Base-by-base conservation (phyloP, 2,888 invertebrate species). In the Molorchus minor region DNA sequence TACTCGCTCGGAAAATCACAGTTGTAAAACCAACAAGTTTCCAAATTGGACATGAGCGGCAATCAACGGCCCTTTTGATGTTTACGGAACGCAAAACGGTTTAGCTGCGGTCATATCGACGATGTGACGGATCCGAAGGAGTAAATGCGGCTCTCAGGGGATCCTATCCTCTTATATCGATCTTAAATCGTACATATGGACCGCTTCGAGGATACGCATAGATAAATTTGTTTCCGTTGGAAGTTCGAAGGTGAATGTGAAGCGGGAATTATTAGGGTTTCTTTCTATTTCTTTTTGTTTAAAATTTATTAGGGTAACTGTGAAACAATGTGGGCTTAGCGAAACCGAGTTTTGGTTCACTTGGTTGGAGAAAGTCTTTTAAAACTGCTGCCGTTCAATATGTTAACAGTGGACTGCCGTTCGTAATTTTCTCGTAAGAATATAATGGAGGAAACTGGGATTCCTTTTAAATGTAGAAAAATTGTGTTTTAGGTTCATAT, bases 61-160 rank as follows among this genome's bases (percentile, higher is more conserved):
- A 71, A 70, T 71, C 69, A 69, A 68, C 65, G 67, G 67, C 59
- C 68, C 70, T 68, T 74, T 73, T 71, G 68, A 69, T 69, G 67
- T 71, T 67, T 62, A 65, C 65, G 70, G 68, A 74, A 75, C 67
- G 71, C 72, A 75, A 74, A 74, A 73, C 72, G 74, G 71, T 74
- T 74, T 74, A 72, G 69, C 68, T 65, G 58, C 66, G 74, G 74
- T 71, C 75, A 75, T 71, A 75, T 73, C 70, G 75, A 75, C 74
- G 73, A 76, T 72, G 71, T 73, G 72, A 72, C 71, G 71, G 70
- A 69, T 72, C 67, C 65, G 62, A 64, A 64, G 59, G 69, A 70
- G 71, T 74, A n/a, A 75, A 74, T 73, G 63, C 68, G 67, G 65
- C 65, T 71, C 66, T 52, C 62, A 65, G 67, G 70, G 71, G 68